phyloP scores from a whole-genome alignment of 2,797 vertebrate species.

The Masticophis lateralis region DNA sequence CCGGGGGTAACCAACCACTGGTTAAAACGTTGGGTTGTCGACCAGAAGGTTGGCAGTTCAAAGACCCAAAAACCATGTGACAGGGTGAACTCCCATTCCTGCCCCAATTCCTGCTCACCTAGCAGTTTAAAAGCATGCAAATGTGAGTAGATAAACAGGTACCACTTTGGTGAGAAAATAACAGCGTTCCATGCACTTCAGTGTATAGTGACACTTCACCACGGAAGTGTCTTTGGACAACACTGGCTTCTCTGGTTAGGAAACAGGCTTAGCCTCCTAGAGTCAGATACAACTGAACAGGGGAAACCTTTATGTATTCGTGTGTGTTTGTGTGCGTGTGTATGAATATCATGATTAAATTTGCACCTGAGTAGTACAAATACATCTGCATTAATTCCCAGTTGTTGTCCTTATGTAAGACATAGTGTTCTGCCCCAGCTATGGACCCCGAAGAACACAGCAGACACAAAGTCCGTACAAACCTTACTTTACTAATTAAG shows the following conservation, averaged over 20 bases:
- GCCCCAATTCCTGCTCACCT: neutral
- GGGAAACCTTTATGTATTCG: neutral
- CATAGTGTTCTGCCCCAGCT: too few species aligned
- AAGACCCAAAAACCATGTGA: neutral
- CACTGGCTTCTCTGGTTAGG: neutral
- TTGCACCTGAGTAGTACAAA: neutral
- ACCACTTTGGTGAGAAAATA: neutral
- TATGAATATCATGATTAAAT: too few species aligned
- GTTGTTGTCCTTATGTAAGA: neutral
- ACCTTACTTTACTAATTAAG: too few species aligned
- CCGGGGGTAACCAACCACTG: too few species aligned
- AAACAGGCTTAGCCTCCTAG: neutral
- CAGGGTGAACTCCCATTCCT: neutral
- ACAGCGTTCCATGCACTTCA: neutral
- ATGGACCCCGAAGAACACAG: too few species aligned
- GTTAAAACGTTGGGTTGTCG: neutral
- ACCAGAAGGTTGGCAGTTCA: neutral
- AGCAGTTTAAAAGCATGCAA: neutral
- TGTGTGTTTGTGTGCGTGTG: neutral
- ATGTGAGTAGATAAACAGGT: neutral
- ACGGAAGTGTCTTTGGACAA: neutral
- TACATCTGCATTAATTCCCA: neutral
- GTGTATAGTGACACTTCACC: neutral
- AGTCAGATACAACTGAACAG: neutral
- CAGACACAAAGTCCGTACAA: too few species aligned